Conservation (phyloP, 2,113 vertebrate species). For the Egretta garzetta region DNA sequence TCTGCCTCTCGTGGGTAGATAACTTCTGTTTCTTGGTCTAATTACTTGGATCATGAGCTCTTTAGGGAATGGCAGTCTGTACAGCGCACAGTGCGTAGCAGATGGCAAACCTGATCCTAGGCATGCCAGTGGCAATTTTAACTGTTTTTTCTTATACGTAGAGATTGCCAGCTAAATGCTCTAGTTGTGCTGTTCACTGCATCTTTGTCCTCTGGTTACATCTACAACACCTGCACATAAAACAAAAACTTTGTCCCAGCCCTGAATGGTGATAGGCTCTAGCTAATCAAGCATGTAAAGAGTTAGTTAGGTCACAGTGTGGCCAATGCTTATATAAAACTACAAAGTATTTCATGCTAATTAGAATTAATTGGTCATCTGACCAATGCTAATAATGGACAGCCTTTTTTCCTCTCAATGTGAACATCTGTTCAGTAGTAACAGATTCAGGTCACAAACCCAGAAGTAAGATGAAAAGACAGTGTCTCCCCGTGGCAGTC, state of each 20-base stretch:
- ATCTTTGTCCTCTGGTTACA: neutral
- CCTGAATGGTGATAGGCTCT: neutral
- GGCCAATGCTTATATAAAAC: neutral
- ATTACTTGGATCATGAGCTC: neutral
- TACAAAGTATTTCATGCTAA: neutral
- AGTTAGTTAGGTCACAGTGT: neutral
- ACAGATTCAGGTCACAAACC: neutral
- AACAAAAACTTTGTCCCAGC: neutral
- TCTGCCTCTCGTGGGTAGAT: neutral
- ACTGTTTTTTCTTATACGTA: neutral
- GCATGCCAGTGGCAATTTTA: neutral
- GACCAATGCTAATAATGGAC: neutral
- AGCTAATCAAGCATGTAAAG: neutral
- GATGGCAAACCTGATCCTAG: neutral
- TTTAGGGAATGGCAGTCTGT: neutral
- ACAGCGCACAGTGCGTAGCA: neutral
- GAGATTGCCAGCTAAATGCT: neutral
- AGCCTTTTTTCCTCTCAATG: neutral
- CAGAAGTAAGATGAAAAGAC: neutral
- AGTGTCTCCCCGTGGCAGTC: neutral
- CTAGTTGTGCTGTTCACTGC: neutral
- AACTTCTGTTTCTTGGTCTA: neutral
- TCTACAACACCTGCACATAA: neutral
- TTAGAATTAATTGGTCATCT: constrained; percentile 2
- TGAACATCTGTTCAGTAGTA: constrained; percentile 21